Conservation (phyloP, 2,888 invertebrate genomes). For the Imbricaverruca yamaguchii region DNA sequence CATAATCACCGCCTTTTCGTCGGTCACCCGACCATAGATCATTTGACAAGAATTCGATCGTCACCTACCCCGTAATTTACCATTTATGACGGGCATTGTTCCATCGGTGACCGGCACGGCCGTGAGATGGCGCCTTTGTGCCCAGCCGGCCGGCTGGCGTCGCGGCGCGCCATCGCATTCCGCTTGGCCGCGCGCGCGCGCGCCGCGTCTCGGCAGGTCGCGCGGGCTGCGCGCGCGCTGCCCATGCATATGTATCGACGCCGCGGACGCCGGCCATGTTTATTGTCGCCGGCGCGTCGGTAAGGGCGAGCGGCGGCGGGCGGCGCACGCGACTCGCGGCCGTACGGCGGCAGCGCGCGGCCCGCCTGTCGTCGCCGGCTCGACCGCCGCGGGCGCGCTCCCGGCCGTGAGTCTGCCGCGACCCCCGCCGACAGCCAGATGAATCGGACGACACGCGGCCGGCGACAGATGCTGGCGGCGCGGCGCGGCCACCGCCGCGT, state of each 20-base stretch:
- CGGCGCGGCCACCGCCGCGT: neutral
- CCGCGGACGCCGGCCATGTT: constrained; percentile 11
- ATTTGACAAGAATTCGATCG: constrained; percentile 21
- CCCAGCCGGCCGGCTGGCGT: neutral
- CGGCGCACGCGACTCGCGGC: neutral
- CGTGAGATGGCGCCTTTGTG: constrained; percentile 8
- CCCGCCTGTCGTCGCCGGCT: neutral
- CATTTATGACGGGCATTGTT: constrained; percentile 22
- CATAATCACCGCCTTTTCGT: constrained; percentile 17
- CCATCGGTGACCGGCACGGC: neutral
- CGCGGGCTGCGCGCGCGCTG: neutral
- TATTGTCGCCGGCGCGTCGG: neutral
- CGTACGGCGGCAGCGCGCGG: neutral
- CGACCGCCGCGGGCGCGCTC: neutral
- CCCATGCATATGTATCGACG: constrained; percentile 19
- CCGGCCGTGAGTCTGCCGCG: neutral
- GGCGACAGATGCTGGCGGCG: neutral
- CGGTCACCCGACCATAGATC: constrained; percentile 20
- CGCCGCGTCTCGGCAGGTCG: too few species aligned
- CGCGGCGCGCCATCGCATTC: neutral
- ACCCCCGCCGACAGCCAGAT: constrained; percentile 13
- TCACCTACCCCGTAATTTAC: constrained; percentile 19
- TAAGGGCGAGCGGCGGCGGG: neutral
- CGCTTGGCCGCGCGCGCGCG: neutral
- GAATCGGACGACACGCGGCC: neutral